Evolutionary conservation across 2,113 vertebrate genomes (phyloP), one percentile per base, ranked within the genome.

Genomic region (Probosciger aterrimus): DNA sequence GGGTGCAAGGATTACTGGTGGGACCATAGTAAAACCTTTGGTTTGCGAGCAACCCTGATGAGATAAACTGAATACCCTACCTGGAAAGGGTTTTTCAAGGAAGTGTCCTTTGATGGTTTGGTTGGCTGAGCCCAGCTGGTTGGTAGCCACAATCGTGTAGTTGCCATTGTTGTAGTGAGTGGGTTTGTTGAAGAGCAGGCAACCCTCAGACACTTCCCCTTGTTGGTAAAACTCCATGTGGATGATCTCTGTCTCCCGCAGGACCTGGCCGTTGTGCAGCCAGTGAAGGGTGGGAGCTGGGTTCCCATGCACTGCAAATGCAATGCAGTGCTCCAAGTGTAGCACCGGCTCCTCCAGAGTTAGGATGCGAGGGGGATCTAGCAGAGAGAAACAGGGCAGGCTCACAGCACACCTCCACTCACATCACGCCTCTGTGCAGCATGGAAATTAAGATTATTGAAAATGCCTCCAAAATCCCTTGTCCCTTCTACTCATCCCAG

Each of bases 81-180:
- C 98, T 95, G 98, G 98, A 94, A 98, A 98, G 43, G 98, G 98
- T 67, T 98, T 98, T 95, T 98, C 96, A 86, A 99, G 98, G 97
- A 99, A 99, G 96, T 99, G 99, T 65, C 98, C 99, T 10, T 98
- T 98, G 94, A 99, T 98, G 1, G 99, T 99, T 98, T 99, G 99
- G 80, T 98, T 98, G 96, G 98, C 98, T 1, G 98, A 98, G 69
- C 99, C 99, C 90, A 99, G 93, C 5, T 98, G 95, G 97, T 99
- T 99, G 92, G 98, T 98, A 73, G 99, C 99, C 89, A 99, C 98
- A 53, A 99, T 98, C 2, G 99, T 99, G 96, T 99, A 99, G 98
- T 99, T 99, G 90, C 99, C 99, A 1, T 99, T 99, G 97, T 99
- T 98, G 94, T 99, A 98, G 97, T 99, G 99, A 2, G 99, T 99